Evolutionary conservation across 2,797 vertebrate genomes (phyloP).

Genomic region (Pitangus sulphuratus): DNA sequence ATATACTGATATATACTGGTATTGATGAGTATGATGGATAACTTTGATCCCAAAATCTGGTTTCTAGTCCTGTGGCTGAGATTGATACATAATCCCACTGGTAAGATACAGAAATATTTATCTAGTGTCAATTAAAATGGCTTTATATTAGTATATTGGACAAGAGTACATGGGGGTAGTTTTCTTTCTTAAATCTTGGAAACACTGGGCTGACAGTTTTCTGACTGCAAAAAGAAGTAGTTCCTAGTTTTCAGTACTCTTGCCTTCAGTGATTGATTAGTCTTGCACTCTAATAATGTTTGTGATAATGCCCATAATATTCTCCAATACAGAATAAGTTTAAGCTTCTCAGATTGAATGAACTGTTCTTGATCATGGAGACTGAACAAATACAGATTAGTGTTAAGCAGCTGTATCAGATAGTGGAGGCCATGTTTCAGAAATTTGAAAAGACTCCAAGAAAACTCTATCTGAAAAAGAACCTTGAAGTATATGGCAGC

Average conservation of each 20-base stretch:
- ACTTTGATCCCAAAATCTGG: background rate
- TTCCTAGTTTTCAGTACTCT: background rate
- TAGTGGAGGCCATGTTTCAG: background rate
- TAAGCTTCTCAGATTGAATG: background rate
- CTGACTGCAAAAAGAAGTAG: background rate
- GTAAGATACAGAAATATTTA: background rate
- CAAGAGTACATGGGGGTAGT: background rate
- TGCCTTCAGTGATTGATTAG: background rate
- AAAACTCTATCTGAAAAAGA: background rate
- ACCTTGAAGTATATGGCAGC: background rate
- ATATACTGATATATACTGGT: background rate
- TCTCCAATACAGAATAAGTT: background rate
- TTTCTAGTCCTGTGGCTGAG: background rate
- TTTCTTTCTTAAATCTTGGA: background rate
- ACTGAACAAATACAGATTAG: background rate
- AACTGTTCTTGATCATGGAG: background rate
- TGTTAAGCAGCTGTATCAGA: rapidly evolving
- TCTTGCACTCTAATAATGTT: background rate
- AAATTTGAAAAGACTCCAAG: background rate
- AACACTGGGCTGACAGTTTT: background rate
- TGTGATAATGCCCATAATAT: background rate
- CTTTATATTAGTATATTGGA: background rate
- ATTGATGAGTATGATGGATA: background rate
- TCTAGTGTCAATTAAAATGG: background rate
- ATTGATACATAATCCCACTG: background rate